These are phyloP conservation scores for Pandemis heparana DNA, from an alignment of 2,888 invertebrate species.

Conservation along the genomic window DNA sequence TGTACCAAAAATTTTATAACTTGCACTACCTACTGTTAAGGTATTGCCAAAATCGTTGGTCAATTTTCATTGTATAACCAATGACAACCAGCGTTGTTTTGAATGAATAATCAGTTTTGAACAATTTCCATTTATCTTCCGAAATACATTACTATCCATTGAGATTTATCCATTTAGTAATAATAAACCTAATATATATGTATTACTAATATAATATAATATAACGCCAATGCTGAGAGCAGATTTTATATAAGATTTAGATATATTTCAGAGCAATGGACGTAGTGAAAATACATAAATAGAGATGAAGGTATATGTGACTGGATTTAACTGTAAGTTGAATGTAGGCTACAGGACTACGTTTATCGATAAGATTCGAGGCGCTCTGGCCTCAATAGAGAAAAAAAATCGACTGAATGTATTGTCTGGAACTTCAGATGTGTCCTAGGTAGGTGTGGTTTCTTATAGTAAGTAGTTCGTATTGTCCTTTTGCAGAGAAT, in stretches of 20 bases:
- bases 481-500: slow-evolving; percentile 30
- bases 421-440: slow-evolving; percentile 40
- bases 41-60: slow-evolving; percentile 12
- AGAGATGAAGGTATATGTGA: slow-evolving; percentile 59
- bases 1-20: not conserved
- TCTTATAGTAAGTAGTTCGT: slow-evolving; percentile 40
- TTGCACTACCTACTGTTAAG: not conserved
- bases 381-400: slow-evolving; percentile 23
- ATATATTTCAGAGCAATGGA: slow-evolving; percentile 47
- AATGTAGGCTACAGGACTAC: slow-evolving; percentile 41
- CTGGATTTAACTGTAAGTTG: slow-evolving; percentile 60
- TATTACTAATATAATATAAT: slow-evolving; percentile 47
- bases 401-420: slow-evolving; percentile 41
- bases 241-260: slow-evolving; percentile 53
- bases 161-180: slow-evolving; percentile 7
- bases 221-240: slow-evolving; percentile 61
- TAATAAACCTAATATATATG: slow-evolving; percentile 40
- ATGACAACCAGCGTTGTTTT: not conserved
- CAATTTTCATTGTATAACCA: slow-evolving; percentile 9
- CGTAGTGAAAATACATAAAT: slow-evolving; percentile 52
- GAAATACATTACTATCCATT: slow-evolving; percentile 26
- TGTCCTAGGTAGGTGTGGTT: slow-evolving; percentile 38
- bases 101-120: slow-evolving; percentile 4
- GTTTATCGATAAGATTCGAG: slow-evolving; percentile 17
- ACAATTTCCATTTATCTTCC: slow-evolving; percentile 16